Evolutionary conservation across 2,113 vertebrate species (phyloP), one percentile per base, ranked within the genome.

Genomic region (Semnopithecus entellus): DNA sequence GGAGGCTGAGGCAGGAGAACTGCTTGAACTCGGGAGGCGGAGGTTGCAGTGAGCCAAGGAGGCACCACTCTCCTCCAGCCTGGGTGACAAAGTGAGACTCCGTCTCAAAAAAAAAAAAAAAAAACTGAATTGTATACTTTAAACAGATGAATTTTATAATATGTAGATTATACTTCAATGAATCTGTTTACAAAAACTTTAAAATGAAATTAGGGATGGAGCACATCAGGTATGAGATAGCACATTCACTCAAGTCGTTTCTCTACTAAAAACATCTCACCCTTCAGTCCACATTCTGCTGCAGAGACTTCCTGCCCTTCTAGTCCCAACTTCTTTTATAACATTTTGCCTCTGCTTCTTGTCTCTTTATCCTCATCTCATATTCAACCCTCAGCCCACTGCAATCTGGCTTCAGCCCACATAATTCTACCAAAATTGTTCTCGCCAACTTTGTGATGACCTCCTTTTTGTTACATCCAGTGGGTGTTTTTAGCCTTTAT

Each of bases 371-470:
- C 32, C 52, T 95, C 83, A 86, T 95, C 43, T 66, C 38, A 88
- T 45, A 64, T 86, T 86, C 95, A 96, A 27, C 83, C 80, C 91
- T 95, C 97, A 96, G 9, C 96, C 96, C 84, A 96, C 98, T 78
- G 89, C 95, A 97, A 97, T 97, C 95, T 97, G 98, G 91, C 80
- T 84, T 70, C 93, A 91, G 93, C 95, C 95, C 87, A 97, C 96
- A 89, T 30, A 70, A 64, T 83, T 93, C 78, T 73, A 38, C 81
- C 40, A 40, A 48, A 78, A 72, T 35, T 55, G 27, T 64, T 90
- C 75, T n/a, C 80, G 70, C 83, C 61, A 76, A 38, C 35, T 95
- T 92, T 66, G 48, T 45, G 27, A 27, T 88, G 89, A 90, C 95
- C 93, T 94, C 87, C 61, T 93, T 97, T 95, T 43, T n/a, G 59